phyloP scores from a whole-genome alignment of 2,797 vertebrate species.

The Vultur gryphus region DNA sequence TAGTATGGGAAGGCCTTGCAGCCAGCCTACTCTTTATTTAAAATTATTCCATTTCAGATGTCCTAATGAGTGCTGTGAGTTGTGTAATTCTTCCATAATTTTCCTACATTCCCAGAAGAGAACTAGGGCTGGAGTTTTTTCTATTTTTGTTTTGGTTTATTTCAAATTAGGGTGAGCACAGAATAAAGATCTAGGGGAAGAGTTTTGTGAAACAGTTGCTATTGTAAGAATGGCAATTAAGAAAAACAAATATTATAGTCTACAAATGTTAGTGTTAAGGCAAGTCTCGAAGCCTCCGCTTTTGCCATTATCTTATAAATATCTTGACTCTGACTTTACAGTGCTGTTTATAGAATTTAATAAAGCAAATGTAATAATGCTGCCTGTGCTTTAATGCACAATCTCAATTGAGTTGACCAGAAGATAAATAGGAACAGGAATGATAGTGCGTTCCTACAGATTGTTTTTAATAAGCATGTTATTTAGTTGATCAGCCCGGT shows the following conservation, averaged over 20 bases:
- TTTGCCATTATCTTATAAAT: conserved; percentile 62
- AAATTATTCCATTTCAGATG: conserved; percentile 55
- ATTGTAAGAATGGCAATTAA: conserved; percentile 13
- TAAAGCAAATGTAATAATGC: conserved; percentile 71
- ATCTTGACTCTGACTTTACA: conserved; percentile 67
- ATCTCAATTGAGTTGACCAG: conserved; percentile 70
- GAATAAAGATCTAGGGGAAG: background rate
- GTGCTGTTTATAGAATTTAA: conserved; percentile 71
- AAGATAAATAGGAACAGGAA: conserved; percentile 74
- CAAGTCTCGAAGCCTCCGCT: conserved; percentile 6
- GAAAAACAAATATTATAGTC: background rate
- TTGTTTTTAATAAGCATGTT: conserved; percentile 76
- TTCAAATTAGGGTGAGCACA: background rate
- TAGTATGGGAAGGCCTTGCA: conserved; percentile 25
- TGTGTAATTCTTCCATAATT: conserved; percentile 50
- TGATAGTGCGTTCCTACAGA: conserved; percentile 63
- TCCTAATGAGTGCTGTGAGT: conserved; percentile 57
- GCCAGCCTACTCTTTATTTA: conserved; percentile 57
- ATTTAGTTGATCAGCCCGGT: conserved; percentile 70
- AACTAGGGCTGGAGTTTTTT: background rate
- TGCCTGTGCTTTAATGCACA: conserved; percentile 63
- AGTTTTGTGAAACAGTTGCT: background rate
- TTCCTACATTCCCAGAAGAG: conserved; percentile 6
- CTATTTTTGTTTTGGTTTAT: conserved; percentile 22
- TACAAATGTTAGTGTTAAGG: conserved; percentile 15